These are phyloP conservation scores for Corapipo altera DNA, from an alignment of 2,113 vertebrate genomes.

Conservation along the genomic window DNA sequence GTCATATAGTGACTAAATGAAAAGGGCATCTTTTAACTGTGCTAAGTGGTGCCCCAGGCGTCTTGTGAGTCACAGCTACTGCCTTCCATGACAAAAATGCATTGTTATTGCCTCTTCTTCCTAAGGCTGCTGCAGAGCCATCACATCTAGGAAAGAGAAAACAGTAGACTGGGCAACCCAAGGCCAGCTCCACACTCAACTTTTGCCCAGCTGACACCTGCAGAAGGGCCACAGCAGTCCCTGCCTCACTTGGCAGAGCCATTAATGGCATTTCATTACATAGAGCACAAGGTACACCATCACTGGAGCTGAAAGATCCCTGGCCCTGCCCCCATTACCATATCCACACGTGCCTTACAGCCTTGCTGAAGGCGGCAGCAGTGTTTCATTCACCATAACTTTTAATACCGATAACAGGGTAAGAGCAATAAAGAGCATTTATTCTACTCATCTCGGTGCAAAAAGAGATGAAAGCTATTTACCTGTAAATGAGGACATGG, in stretches of 20 bases:
- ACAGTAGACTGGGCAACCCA: not conserved
- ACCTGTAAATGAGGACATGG: not conserved
- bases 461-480: not conserved
- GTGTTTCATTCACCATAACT: accelerated
- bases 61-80: not conserved
- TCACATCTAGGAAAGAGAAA: not conserved
- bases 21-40: not conserved
- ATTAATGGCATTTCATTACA: too few species aligned
- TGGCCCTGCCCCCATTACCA: not conserved
- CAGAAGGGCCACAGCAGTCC: not conserved
- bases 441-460: not conserved
- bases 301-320: not conserved
- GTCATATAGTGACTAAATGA: not conserved
- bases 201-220: not conserved
- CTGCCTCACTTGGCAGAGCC: too few species aligned
- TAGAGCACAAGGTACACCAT: accelerated
- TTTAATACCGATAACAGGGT: not conserved
- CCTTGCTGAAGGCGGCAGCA: not conserved
- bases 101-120: not conserved
- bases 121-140: not conserved
- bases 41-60: not conserved
- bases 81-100: not conserved
- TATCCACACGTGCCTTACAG: not conserved
- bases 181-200: not conserved
- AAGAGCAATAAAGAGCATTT: not conserved